These are phyloP conservation scores for Heteractis magnifica DNA, from an alignment of 92 coral and sea anemone genomes.

Conservation along the genomic window DNA sequence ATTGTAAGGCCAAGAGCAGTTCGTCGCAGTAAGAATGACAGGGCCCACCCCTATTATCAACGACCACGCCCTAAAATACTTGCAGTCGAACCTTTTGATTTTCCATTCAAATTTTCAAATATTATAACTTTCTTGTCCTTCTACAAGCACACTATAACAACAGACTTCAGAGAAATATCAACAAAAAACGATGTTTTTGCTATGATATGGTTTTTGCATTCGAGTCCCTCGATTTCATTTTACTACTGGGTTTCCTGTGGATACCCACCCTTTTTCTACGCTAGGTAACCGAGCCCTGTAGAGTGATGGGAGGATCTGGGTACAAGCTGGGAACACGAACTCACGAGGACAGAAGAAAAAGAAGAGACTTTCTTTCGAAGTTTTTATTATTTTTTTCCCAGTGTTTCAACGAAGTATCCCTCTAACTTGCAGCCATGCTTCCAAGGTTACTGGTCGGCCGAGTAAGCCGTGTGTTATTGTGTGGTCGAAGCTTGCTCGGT, in stretches of 20 bases:
- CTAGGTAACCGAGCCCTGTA: not conserved
- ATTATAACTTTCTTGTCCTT: too few species aligned
- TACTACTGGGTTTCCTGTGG: not conserved
- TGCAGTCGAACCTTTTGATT: not conserved
- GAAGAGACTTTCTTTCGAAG: not conserved
- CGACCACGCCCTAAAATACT: not conserved
- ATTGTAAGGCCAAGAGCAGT: too few species aligned
- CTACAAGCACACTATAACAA: too few species aligned
- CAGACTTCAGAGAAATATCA: too few species aligned
- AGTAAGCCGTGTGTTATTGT: constrained; percentile 28
- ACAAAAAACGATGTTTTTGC: too few species aligned
- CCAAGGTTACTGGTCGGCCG: constrained; percentile 19
- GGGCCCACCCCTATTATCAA: not conserved
- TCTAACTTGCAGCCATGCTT: constrained; percentile 14
- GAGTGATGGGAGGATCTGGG: not conserved
- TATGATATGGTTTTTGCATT: not conserved
- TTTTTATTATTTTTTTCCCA: not conserved
- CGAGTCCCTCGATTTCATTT: not conserved
- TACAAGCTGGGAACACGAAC: not conserved
- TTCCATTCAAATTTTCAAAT: not conserved
- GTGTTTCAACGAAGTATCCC: not conserved
- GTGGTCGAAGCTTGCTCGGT: constrained; percentile 10
- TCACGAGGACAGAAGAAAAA: not conserved
- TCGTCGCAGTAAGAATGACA: too few species aligned
- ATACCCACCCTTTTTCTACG: not conserved